Base-by-base conservation (phyloP, 2,797 vertebrate species). In the Fratercula arctica region DNA sequence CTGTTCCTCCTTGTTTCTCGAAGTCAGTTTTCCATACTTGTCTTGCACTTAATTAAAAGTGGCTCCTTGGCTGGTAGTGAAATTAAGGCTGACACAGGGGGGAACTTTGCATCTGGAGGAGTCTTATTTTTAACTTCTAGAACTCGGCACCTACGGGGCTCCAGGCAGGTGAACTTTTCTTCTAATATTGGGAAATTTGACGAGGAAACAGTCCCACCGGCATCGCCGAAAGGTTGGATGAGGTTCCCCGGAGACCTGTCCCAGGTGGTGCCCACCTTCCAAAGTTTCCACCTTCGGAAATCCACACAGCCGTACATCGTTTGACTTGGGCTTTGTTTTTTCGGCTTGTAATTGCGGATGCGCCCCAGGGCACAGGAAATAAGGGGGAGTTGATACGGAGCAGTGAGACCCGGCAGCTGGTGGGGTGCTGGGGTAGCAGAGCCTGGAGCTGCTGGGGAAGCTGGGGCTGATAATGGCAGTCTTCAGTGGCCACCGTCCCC, bases 1-100 rank as follows among this genome's bases (percentile, higher is more conserved):
- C 89, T 77, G 26, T 97, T 77, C 81, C 72, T 94, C 77, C 96
- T 93, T 94, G 78, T 94, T 95, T 91, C 89, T 97, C 48, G 7
- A 85, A n/a, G 53, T 74, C 86, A 4, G 41, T 41, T 89, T 91
- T 79, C 68, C 35, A 29, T 89, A 70, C 61, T 95, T 87, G 69
- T 61, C 79, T 69, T 60, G 69, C 43, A 69, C 39, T 96, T 96
- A 88, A 98, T 97, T 97, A 95, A 90, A 96, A 95, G 54, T 82
- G 87, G 57, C 39, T 70, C 86, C 75, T 74, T 43, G 93, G 48
- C 61, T 91, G 74, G 39, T 9, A 29, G 53, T 73, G 81, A 95
- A 94, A 87, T 91, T 92, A 91, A 94, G 91, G 77, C 75, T 94
- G 78, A 79, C n/a, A 59, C 95, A 25, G 0, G 0, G 63, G 79